These are phyloP conservation scores for Dusona sp. DNA, from an alignment of 2,888 invertebrate genomes.

Conservation along the genomic window DNA sequence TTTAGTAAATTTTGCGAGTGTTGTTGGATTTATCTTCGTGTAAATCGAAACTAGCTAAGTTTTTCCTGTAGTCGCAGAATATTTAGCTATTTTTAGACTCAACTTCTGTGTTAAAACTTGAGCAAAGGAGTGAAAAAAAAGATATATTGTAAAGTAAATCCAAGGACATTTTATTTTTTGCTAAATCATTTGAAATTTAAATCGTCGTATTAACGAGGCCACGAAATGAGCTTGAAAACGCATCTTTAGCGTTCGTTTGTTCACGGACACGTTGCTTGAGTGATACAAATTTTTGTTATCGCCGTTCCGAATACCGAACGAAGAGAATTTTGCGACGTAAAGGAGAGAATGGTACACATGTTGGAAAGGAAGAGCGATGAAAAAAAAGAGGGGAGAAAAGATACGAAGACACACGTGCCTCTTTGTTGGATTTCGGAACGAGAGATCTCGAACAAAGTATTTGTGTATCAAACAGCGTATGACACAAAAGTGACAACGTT, in stretches of 20 bases:
- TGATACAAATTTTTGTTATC: conserved; percentile 29
- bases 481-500: background rate
- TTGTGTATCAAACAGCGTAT: background rate
- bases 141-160: background rate
- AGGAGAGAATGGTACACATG: background rate
- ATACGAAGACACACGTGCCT: conserved; percentile 42
- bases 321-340: conserved; percentile 35
- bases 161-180: background rate
- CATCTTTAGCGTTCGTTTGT: background rate
- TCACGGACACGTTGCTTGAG: background rate
- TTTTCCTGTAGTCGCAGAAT: background rate
- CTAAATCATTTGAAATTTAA: background rate
- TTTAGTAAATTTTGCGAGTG: background rate
- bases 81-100: too few relatives aligned
- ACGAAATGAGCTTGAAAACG: background rate
- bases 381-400: conserved; percentile 1
- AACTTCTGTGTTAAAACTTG: background rate
- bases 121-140: background rate
- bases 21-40: background rate
- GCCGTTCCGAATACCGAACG: conserved; percentile 22
- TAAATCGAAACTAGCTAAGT: background rate
- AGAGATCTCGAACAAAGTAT: conserved; percentile 50
- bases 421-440: conserved; percentile 52
- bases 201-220: conserved; percentile 3
- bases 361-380: background rate